These are phyloP conservation scores for Proteles cristata DNA, from an alignment of 2,113 vertebrate species.

Conservation along the genomic window DNA sequence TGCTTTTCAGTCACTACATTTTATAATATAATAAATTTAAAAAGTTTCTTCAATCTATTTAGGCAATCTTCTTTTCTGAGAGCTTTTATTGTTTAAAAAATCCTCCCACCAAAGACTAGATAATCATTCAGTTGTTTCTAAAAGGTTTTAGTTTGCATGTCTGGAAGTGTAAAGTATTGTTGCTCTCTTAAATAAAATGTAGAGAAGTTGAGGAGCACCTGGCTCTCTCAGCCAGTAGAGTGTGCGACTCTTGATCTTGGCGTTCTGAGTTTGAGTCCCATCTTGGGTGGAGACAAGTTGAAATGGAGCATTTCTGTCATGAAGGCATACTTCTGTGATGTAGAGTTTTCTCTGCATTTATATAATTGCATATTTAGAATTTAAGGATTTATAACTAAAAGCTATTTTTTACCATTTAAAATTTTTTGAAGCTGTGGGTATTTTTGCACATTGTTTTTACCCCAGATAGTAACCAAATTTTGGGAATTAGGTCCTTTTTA, in stretches of 20 bases:
- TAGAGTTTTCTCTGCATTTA: not conserved
- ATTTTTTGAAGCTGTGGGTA: not conserved
- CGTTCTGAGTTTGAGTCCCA: not conserved
- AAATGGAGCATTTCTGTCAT: not conserved
- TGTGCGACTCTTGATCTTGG: not conserved
- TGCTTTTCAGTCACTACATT: not conserved
- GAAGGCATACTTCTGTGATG: not conserved
- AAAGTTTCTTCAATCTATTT: not conserved
- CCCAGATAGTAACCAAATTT: not conserved
- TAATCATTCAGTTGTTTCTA: not conserved
- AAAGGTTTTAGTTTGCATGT: not conserved
- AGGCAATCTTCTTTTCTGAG: not conserved
- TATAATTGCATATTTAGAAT: not conserved
- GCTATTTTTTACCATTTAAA: not conserved
- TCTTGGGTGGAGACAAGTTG: not conserved
- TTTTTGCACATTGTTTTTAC: not conserved
- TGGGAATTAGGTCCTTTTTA: not conserved
- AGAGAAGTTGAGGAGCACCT: not conserved
- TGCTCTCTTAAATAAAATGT: not conserved
- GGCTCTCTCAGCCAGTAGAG: not conserved
- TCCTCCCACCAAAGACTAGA: not conserved
- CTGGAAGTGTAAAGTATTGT: not conserved
- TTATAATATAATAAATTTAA: not conserved
- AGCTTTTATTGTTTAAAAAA: not conserved
- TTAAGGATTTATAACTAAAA: constrained; percentile 16